Conservation (phyloP, 2,797 vertebrate genomes). For the Amphiprion clarkii region DNA sequence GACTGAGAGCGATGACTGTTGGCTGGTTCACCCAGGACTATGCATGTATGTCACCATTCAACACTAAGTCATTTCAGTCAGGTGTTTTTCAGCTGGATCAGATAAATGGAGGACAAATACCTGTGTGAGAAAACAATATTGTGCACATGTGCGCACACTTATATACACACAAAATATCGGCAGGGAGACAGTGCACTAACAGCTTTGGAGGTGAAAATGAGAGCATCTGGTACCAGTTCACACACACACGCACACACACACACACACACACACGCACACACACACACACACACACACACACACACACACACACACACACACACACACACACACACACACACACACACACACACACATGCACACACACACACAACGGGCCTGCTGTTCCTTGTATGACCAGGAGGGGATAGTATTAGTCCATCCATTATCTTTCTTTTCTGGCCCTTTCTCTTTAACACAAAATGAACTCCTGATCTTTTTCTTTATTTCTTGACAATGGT, state of each 20-base stretch:
- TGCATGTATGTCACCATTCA: too few relatives aligned
- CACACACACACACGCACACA: not conserved
- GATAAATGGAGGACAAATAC: too few relatives aligned
- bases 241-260: not conserved
- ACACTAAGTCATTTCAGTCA: too few relatives aligned
- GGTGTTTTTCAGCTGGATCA: too few relatives aligned
- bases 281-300: slow-evolving; percentile 14
- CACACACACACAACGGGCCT: not conserved
- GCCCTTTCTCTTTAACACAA: not conserved
- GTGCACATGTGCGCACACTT: not conserved
- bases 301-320: too few relatives aligned
- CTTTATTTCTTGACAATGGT: slow-evolving; percentile 10
- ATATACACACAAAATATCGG: not conserved
- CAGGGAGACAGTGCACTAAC: slow-evolving; percentile 4
- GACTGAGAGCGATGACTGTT: too few relatives aligned
- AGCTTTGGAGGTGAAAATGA: slow-evolving; percentile 63
- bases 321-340: slow-evolving; percentile 2
- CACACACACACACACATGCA: slow-evolving; percentile 12
- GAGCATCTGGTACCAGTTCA: slow-evolving; percentile 44
- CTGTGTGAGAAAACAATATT: too few relatives aligned
- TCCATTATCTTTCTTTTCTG: not conserved
- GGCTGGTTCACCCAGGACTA: too few relatives aligned
- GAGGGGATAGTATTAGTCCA: slow-evolving; percentile 44
- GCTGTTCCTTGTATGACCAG: slow-evolving; percentile 41
- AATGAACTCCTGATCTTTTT: not conserved